phyloP scores from a whole-genome alignment of 2,113 vertebrate genomes.

The Etia nguti region DNA sequence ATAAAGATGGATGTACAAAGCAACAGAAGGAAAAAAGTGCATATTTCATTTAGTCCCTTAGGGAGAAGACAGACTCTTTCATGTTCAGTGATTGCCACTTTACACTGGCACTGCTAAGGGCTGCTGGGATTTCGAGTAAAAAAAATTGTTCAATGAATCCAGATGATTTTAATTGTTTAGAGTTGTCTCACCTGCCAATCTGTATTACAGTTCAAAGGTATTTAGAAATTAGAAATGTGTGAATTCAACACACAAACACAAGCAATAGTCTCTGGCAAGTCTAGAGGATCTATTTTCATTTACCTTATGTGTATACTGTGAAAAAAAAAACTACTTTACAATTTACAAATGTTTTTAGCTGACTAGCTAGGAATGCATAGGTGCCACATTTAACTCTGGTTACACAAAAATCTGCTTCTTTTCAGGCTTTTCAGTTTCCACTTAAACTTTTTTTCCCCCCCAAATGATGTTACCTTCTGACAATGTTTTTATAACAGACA shows the following conservation, averaged over 20 bases:
- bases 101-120: not conserved
- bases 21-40: not conserved
- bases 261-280: not conserved
- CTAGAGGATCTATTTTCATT: not conserved
- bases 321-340: not conserved
- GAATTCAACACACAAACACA: not conserved
- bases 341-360: not conserved
- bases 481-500: not conserved
- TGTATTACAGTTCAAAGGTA: not conserved
- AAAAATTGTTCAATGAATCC: not conserved
- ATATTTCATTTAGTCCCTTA: constrained; percentile 9
- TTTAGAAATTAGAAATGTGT: not conserved
- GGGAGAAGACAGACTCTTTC: not conserved
- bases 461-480: not conserved
- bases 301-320: not conserved
- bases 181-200: not conserved
- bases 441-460: accelerated
- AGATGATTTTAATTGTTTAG: not conserved
- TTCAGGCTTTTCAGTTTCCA: not conserved
- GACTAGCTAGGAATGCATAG: not conserved
- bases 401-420: not conserved
- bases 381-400: not conserved
- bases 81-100: not conserved
- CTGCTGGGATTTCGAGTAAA: not conserved
- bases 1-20: not conserved